phyloP scores from a whole-genome alignment of 2,113 vertebrate genomes.

The Parus major region DNA sequence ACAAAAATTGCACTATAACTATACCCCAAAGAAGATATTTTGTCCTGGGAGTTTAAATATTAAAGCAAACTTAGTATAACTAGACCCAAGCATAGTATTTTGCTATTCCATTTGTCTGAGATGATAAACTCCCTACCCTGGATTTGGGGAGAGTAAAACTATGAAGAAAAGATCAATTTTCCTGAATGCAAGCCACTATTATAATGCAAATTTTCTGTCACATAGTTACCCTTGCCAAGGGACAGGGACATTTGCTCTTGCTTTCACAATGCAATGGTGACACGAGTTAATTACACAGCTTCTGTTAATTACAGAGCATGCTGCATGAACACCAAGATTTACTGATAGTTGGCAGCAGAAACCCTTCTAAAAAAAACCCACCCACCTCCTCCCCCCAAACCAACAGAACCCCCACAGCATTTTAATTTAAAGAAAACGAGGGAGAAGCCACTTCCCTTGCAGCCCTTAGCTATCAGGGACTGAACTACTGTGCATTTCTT shows the following conservation, averaged over 20 bases:
- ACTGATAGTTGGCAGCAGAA: slow-evolving; percentile 37
- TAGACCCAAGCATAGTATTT: neutral
- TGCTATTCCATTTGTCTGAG: neutral
- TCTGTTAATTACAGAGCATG: slow-evolving; percentile 53
- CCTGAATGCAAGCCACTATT: neutral
- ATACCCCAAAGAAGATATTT: neutral
- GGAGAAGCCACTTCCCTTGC: neutral
- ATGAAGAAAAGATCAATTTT: neutral
- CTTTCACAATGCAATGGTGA: neutral
- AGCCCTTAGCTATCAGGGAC: neutral
- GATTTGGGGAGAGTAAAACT: neutral
- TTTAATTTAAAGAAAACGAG: slow-evolving; percentile 29
- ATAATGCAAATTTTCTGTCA: slow-evolving; percentile 3
- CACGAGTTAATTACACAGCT: slow-evolving; percentile 40
- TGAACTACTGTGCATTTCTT: neutral
- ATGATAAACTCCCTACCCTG: neutral
- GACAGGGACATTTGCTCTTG: neutral
- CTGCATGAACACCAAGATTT: slow-evolving; percentile 22
- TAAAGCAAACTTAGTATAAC: neutral
- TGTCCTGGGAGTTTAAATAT: neutral
- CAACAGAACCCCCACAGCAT: neutral
- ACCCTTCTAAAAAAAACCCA: neutral
- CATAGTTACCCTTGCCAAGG: neutral
- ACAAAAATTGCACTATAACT: neutral
- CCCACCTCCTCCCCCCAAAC: fast-evolving